Evolutionary conservation across 2,888 invertebrate genomes (phyloP), one percentile per base, ranked within the genome.

Genomic region (Drosophila falleni): DNA sequence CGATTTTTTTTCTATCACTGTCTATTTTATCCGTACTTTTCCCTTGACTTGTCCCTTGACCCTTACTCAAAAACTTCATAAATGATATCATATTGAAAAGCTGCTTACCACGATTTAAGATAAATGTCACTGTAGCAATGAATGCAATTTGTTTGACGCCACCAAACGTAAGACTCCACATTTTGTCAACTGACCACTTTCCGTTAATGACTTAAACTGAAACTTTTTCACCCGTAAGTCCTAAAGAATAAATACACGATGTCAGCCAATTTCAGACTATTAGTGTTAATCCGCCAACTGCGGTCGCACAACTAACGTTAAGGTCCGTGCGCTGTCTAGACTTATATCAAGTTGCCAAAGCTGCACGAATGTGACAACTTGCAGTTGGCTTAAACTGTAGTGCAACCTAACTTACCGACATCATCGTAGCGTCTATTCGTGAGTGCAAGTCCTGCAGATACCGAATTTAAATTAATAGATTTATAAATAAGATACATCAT

Each of bases 251-350:
- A 13, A 8, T 23, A 33, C 16, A 31, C 15, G 15, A 26, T 26
- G 35, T 26, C 15, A 23, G 23, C 1, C 16, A 33, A 19, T 13
- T 6, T 35, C 31, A 15, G 15, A 1, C 42, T 11, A 16, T 61
- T 31, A 19, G 51, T 42, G 80, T 69, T 75, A 51, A 66, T 67
- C 69, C 79, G 71, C 64, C 80, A 73, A 84, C 66, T 71, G 89
- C 73, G 73, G 71, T 70, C 62, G 63, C 64, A 67, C 78, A 85
- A 84, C 89, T 89, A 80, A 73, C 82, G 73, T 73, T 71, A 67
- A 50, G 60, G 35, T 54, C 41, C 31, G 49, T 15, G 53, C 56
- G 54, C 41, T 56, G 53, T 49, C 41, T 50, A 58, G 56, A 84
- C 87, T 89, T 89, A 89, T 89, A 89, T 70, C 61, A 71, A 59